Conservation (phyloP, 2,797 vertebrate genomes). For the Anniella stebbinsi region DNA sequence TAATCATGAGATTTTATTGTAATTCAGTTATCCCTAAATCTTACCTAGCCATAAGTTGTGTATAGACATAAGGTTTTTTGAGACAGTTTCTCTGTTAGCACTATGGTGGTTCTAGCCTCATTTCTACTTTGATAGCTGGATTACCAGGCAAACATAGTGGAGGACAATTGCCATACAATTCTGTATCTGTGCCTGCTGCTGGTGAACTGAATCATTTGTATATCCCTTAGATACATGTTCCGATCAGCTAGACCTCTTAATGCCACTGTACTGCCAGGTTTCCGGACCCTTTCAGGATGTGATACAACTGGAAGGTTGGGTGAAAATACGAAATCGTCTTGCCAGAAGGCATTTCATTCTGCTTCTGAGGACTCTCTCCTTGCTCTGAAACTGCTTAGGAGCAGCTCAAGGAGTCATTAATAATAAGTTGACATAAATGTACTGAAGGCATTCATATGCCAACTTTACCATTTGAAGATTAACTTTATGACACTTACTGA, state of each 20-base stretch:
- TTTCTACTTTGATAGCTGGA: neutral
- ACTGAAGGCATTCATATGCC: neutral
- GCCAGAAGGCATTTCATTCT: constrained; percentile 9
- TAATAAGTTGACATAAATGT: constrained; percentile 14
- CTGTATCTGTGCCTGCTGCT: neutral
- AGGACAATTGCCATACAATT: neutral
- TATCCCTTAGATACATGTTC: neutral
- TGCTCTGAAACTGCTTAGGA: constrained; percentile 5
- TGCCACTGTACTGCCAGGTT: neutral
- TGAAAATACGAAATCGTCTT: neutral
- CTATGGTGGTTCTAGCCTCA: neutral
- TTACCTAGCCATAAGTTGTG: neutral
- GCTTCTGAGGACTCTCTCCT: constrained; percentile 4
- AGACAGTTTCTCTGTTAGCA: neutral
- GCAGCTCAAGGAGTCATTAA: neutral
- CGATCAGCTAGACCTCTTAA: neutral
- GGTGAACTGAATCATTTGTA: neutral
- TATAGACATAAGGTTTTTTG: neutral
- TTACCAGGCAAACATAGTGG: neutral
- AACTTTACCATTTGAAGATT: constrained; percentile 2
- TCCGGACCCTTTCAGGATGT: neutral
- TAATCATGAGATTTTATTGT: neutral
- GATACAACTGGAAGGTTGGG: neutral
- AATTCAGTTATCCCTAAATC: neutral
- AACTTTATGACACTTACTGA: constrained; percentile 18